Conservation (phyloP, 2,113 vertebrate species). For the Rousettus leschenaultii region DNA sequence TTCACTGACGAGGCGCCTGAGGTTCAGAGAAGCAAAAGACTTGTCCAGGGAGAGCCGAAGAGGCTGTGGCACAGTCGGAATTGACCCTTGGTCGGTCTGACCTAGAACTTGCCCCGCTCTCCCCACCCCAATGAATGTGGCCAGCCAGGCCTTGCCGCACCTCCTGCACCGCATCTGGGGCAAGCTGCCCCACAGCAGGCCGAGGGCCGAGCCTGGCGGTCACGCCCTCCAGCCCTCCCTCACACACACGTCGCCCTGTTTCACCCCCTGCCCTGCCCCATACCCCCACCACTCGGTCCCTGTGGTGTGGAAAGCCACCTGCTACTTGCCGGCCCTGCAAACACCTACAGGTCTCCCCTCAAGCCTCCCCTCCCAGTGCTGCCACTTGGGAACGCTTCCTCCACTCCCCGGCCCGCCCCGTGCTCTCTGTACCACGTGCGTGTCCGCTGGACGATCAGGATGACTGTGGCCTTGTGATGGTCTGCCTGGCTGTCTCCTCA, state of each 20-base stretch:
- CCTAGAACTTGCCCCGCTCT: background rate
- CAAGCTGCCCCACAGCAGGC: background rate
- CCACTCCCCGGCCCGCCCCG: background rate
- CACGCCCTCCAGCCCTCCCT: background rate
- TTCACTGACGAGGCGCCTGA: background rate
- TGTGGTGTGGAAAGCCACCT: fast-evolving
- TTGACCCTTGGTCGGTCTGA: background rate
- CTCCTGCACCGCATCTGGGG: background rate
- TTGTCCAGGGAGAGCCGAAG: background rate
- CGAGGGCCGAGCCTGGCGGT: background rate
- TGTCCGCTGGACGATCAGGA: fast-evolving
- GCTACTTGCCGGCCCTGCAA: too few relatives aligned
- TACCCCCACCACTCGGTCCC: background rate
- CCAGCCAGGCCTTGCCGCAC: background rate
- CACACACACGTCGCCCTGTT: background rate
- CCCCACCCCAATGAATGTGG: background rate
- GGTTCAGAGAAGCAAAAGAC: background rate
- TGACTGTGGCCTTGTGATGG: background rate
- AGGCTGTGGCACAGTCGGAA: background rate
- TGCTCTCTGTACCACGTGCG: fast-evolving
- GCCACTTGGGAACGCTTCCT: background rate
- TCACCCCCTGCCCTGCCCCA: too few relatives aligned
- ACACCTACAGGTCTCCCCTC: background rate
- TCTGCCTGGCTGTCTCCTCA: background rate
- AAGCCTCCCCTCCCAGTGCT: background rate